Conservation (phyloP, 2,113 vertebrate genomes). For the Campylomormyrus numenius region DNA sequence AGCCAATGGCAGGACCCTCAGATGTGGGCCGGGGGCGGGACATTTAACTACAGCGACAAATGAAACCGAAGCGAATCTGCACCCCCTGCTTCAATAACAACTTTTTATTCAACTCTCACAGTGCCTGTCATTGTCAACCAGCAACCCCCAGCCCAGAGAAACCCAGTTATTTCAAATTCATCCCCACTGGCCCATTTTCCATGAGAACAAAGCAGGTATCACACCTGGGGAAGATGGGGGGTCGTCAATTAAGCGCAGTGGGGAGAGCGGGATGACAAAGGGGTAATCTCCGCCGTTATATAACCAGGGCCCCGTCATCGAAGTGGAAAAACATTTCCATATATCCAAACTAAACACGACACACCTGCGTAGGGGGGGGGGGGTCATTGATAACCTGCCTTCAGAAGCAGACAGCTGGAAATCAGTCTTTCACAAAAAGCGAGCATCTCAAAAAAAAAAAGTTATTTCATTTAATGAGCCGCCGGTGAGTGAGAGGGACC, state of each 20-base stretch:
- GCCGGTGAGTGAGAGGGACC: background rate
- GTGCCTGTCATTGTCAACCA: background rate
- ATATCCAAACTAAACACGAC: background rate
- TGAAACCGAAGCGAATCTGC: background rate
- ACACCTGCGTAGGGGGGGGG: background rate
- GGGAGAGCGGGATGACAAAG: background rate
- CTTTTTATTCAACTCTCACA: background rate
- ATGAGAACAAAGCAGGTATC: slow-evolving; percentile 6
- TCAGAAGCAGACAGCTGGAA: background rate
- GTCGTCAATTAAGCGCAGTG: background rate
- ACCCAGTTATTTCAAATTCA: background rate
- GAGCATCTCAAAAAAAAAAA: background rate
- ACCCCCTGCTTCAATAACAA: background rate
- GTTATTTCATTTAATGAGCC: background rate
- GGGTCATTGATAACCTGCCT: background rate
- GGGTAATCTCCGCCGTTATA: background rate
- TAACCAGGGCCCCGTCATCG: background rate
- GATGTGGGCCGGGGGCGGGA: background rate
- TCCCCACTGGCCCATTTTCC: slow-evolving; percentile 23
- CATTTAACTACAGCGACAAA: background rate
- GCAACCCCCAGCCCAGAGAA: background rate
- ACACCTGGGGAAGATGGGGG: background rate
- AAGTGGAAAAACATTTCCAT: background rate
- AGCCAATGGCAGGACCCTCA: background rate
- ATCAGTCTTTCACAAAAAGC: background rate